phyloP scores from a whole-genome alignment of 2,888 invertebrate genomes.

The Netelia fuscicornis region DNA sequence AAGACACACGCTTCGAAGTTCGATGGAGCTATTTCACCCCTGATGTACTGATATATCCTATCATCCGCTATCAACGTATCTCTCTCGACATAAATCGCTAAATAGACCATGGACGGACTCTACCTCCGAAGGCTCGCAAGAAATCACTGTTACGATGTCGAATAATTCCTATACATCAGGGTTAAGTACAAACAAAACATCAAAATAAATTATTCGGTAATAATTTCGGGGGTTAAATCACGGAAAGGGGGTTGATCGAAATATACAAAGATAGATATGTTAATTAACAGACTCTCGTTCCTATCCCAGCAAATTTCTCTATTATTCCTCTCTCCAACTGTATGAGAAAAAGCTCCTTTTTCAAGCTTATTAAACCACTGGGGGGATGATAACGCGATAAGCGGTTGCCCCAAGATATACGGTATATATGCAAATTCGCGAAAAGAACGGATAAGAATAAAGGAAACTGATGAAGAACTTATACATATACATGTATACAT shows the following conservation, averaged over 20 bases:
- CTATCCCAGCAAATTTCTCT: constrained; percentile 16
- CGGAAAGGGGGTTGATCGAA: neutral
- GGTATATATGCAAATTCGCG: constrained; percentile 57
- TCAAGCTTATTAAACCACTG: constrained; percentile 23
- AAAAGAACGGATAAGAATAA: constrained; percentile 49
- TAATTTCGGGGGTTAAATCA: neutral
- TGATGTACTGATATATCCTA: neutral
- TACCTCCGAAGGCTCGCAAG: neutral
- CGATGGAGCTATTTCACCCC: neutral
- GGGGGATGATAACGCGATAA: constrained; percentile 55
- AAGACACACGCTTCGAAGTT: neutral
- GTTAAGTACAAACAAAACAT: neutral
- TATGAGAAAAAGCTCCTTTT: constrained; percentile 7
- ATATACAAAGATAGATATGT: neutral
- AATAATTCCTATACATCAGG: no score
- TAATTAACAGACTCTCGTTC: neutral
- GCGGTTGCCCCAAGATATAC: constrained; percentile 44
- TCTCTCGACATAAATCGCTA: neutral
- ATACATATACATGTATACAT: constrained; percentile 2
- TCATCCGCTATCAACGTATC: neutral
- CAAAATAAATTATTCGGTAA: neutral
- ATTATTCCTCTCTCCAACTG: constrained; percentile 7
- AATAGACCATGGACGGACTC: neutral
- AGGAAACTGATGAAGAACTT: constrained; percentile 11
- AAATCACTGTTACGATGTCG: no score